Conservation (phyloP, 2,888 invertebrate species). For the Acronicta alni region DNA sequence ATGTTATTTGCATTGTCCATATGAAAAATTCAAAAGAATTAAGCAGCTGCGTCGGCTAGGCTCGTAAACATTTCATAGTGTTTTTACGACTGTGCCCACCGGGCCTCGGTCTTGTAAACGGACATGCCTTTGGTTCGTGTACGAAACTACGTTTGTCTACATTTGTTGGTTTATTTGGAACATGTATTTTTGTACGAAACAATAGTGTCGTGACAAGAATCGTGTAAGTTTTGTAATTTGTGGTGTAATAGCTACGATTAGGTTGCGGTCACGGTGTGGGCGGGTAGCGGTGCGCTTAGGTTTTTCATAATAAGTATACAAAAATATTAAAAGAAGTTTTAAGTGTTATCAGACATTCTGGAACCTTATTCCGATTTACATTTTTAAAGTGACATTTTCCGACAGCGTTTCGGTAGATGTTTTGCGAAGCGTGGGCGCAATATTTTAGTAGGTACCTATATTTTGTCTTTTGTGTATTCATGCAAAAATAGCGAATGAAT, state of each 20-base stretch:
- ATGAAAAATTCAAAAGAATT: constrained; percentile 71
- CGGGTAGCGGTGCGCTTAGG: background rate
- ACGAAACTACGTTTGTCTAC: constrained; percentile 57
- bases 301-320: too few relatives aligned
- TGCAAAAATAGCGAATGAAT: too few relatives aligned
- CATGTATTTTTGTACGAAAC: constrained; percentile 52
- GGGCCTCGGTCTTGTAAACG: constrained; percentile 59
- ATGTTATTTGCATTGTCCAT: constrained; percentile 60
- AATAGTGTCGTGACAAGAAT: constrained; percentile 51
- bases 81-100: constrained; percentile 73
- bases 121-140: constrained; percentile 61
- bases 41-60: constrained; percentile 66
- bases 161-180: constrained; percentile 54
- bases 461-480: too few relatives aligned
- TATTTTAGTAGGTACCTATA: too few relatives aligned
- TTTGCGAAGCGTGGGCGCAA: too few relatives aligned
- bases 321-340: too few relatives aligned
- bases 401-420: too few relatives aligned
- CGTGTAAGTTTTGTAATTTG: constrained; percentile 49
- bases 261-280: constrained; percentile 2
- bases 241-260: constrained; percentile 30
- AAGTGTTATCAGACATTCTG: too few relatives aligned
- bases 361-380: too few relatives aligned
- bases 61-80: constrained; percentile 76
- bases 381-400: too few relatives aligned